Evolutionary conservation across 2,888 invertebrate species (phyloP).

Genomic region (Caenorhabditis zanzibari): DNA sequence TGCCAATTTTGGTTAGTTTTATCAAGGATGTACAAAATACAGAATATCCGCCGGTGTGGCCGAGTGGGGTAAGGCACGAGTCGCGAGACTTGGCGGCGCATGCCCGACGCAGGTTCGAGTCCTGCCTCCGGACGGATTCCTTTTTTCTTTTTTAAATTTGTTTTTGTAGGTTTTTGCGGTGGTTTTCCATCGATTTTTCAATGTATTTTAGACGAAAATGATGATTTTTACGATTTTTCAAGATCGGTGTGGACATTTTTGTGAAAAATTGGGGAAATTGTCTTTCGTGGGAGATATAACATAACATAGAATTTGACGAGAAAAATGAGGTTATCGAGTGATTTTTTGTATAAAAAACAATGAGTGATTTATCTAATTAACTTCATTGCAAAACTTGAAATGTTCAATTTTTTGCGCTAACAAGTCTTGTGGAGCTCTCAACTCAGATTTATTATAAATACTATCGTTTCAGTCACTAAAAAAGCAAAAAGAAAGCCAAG

Average conservation of each 20-base stretch:
- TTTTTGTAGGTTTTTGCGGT: not conserved
- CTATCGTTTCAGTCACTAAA: not conserved
- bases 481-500: not conserved
- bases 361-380: no score
- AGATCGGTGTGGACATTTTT: no score
- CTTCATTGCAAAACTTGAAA: no score
- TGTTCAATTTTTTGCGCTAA: no score
- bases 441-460: not conserved
- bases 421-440: no score
- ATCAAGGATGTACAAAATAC: not conserved
- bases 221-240: not conserved
- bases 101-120: conserved; percentile 1
- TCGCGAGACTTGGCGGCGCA: not conserved
- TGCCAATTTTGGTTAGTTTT: not conserved
- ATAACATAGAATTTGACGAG: no score
- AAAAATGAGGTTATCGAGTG: no score
- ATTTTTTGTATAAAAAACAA: no score
- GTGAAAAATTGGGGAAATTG: no score
- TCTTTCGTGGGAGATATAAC: no score
- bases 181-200: not conserved
- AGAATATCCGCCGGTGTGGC: conserved; percentile 5
- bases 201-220: not conserved
- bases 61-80: conserved; percentile 2
- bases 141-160: not conserved
- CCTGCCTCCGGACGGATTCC: not conserved